Conservation (phyloP, 2,797 vertebrate genomes). For the Lerista edwardsae region DNA sequence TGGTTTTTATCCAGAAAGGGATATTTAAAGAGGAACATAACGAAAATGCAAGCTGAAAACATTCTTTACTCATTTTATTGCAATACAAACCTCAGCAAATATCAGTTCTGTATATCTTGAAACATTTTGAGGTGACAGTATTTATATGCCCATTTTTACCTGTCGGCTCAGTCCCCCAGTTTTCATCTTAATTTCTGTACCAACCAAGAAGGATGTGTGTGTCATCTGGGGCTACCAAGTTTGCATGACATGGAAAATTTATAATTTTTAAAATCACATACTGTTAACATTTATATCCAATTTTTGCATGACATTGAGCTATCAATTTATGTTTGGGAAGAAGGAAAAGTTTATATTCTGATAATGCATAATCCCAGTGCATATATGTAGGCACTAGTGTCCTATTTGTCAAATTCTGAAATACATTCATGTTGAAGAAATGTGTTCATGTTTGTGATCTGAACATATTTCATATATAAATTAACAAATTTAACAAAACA, state of each 20-base stretch:
- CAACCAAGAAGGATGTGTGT: slow-evolving; percentile 21
- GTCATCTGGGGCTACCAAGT: neutral
- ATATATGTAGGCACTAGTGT: neutral
- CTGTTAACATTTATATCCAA: neutral
- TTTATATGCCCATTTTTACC: slow-evolving; percentile 57
- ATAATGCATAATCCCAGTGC: rapidly evolving
- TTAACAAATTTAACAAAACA: rapidly evolving
- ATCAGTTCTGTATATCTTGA: slow-evolving; percentile 49
- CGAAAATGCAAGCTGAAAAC: slow-evolving; percentile 7
- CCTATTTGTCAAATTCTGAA: neutral
- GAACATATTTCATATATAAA: neutral
- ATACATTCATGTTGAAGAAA: neutral
- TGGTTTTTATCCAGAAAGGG: neutral
- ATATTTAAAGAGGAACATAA: neutral
- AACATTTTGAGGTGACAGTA: slow-evolving; percentile 38
- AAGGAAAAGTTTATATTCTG: neutral
- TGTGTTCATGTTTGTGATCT: neutral
- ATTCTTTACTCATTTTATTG: neutral
- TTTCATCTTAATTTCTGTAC: slow-evolving; percentile 49
- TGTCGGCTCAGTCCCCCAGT: slow-evolving; percentile 25
- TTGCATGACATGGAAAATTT: neutral
- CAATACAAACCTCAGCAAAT: neutral
- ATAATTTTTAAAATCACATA: neutral
- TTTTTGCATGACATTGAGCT: neutral
- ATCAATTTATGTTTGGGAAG: neutral